Evolutionary conservation across 2,797 vertebrate genomes (phyloP).

Genomic region (Eulemur coronatus): DNA sequence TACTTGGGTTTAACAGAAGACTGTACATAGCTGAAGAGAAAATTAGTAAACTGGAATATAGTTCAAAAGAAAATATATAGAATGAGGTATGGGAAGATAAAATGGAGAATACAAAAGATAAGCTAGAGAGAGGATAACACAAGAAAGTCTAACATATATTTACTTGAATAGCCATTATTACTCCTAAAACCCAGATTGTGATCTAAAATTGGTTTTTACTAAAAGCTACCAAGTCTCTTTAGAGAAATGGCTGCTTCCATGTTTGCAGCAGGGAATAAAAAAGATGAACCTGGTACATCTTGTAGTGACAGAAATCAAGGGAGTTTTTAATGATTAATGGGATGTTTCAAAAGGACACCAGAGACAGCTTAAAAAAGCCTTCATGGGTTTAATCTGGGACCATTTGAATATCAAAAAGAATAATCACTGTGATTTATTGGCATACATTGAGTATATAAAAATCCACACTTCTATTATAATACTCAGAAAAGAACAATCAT

Average conservation of each 20-base stretch:
- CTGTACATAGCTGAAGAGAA: neutral
- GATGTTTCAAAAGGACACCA: neutral
- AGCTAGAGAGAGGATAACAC: neutral
- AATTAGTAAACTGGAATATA: neutral
- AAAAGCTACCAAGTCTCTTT: neutral
- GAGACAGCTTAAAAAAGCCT: neutral
- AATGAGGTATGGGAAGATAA: neutral
- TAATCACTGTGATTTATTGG: neutral
- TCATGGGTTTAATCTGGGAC: neutral
- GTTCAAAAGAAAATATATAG: neutral
- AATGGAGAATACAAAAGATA: neutral
- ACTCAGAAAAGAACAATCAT: neutral
- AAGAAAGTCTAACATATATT: neutral
- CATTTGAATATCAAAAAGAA: constrained; percentile 19
- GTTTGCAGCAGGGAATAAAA: neutral
- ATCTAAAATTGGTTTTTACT: neutral
- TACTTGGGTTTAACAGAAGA: neutral
- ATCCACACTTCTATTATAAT: neutral
- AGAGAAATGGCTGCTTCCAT: neutral
- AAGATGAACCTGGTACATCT: neutral
- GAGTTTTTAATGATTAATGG: neutral
- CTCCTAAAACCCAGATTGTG: neutral
- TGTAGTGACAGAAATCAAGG: neutral
- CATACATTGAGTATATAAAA: neutral
- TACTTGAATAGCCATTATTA: neutral